Evolutionary conservation across 2,888 invertebrate genomes (phyloP).

Genomic region (Yponomeuta plumbellus): DNA sequence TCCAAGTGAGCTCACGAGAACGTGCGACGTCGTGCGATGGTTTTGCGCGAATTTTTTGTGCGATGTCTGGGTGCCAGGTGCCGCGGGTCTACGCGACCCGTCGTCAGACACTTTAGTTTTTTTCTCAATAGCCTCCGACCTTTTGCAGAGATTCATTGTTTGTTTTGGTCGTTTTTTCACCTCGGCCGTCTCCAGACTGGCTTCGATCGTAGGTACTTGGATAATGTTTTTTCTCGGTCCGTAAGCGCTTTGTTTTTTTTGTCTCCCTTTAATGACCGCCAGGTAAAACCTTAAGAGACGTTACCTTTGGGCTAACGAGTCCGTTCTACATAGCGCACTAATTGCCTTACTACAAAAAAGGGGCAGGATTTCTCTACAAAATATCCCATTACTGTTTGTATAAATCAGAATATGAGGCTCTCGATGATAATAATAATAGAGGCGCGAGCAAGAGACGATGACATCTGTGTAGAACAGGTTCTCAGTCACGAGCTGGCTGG

Average conservation of each 20-base stretch:
- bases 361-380: background rate
- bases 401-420: background rate
- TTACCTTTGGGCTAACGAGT: background rate
- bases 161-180: slow-evolving; percentile 49
- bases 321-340: background rate
- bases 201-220: slow-evolving; percentile 18
- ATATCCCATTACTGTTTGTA: background rate
- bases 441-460: slow-evolving; percentile 2
- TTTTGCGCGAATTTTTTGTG: slow-evolving; percentile 48
- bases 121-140: slow-evolving; percentile 49
- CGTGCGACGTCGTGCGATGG: slow-evolving; percentile 22
- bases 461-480: slow-evolving; percentile 32
- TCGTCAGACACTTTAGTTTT: slow-evolving; percentile 39
- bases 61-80: slow-evolving; percentile 67
- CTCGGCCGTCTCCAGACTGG: slow-evolving; percentile 33
- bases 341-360: slow-evolving; percentile 7
- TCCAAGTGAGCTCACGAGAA: slow-evolving; percentile 24
- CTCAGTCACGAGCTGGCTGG: slow-evolving; percentile 31
- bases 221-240: slow-evolving; percentile 22
- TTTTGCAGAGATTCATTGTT: slow-evolving; percentile 43
- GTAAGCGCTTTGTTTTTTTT: slow-evolving; percentile 10
- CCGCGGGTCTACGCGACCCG: slow-evolving; percentile 37
- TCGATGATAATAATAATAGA: background rate
- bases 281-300: slow-evolving; percentile 4
- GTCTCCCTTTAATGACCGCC: slow-evolving; percentile 11